Evolutionary conservation across 2,888 invertebrate genomes (phyloP).

Genomic region (Tricholauxania praeusta): DNA sequence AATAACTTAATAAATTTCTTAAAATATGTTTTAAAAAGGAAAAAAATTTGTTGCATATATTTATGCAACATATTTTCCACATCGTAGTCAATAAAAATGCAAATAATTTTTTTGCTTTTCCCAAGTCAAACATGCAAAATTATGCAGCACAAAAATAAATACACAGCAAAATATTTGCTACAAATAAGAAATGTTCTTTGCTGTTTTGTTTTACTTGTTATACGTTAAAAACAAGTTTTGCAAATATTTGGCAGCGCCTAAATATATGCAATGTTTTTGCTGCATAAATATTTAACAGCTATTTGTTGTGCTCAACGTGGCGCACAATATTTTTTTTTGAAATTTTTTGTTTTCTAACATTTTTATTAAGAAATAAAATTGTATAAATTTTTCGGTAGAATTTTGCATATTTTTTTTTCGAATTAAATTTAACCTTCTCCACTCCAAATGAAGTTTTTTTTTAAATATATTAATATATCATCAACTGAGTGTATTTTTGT

Average conservation of each 20-base stretch:
- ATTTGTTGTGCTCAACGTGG: conserved; percentile 11
- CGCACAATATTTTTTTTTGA: not conserved
- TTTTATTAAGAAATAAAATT: no score
- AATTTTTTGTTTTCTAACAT: no score
- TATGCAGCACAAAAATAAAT: no score
- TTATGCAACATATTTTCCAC: not conserved
- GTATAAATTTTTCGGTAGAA: no score
- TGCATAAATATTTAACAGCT: conserved; percentile 5
- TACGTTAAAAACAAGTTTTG: not conserved
- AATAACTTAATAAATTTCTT: not conserved
- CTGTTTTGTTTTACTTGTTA: not conserved
- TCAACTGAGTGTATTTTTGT: no score
- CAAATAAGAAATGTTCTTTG: not conserved
- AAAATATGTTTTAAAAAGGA: not conserved
- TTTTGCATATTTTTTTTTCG: no score
- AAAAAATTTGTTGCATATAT: not conserved
- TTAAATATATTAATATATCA: no score
- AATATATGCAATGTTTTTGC: not conserved
- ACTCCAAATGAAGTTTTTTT: no score
- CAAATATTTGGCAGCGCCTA: conserved; percentile 4
- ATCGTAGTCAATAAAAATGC: conserved; percentile 1
- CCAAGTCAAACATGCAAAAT: no score
- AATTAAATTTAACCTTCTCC: no score
- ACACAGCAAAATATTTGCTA: no score
- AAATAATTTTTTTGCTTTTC: not conserved